These are phyloP conservation scores for Phalacrocorax carbo DNA, from an alignment of 2,113 vertebrate species.

Conservation along the genomic window DNA sequence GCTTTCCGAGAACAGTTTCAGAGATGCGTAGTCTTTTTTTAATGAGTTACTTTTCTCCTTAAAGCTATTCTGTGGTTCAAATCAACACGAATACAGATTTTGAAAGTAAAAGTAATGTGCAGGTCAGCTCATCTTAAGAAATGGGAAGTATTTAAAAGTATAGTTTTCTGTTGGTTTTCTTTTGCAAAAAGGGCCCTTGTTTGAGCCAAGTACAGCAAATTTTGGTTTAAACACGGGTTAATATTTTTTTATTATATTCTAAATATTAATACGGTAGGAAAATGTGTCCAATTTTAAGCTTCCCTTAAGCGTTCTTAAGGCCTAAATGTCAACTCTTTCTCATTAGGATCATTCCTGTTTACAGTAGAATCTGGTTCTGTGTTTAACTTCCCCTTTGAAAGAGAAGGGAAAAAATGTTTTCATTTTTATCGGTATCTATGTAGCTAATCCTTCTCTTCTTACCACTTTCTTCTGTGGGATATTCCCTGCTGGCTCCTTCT, in stretches of 20 bases:
- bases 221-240: not conserved
- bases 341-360: not conserved
- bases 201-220: not conserved
- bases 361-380: not conserved
- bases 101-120: not conserved
- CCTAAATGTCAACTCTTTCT: not conserved
- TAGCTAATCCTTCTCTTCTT: not conserved
- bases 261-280: not conserved
- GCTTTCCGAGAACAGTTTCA: not conserved
- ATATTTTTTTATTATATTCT: not conserved
- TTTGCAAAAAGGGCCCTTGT: not conserved
- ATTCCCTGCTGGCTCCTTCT: conserved; percentile 61
- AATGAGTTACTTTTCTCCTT: not conserved
- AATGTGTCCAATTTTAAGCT: not conserved
- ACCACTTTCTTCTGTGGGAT: not conserved
- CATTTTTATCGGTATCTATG: not conserved
- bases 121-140: not conserved
- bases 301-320: not conserved
- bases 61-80: not conserved
- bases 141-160: not conserved
- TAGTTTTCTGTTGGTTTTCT: not conserved
- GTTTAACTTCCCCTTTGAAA: not conserved
- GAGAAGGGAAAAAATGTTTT: not conserved
- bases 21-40: not conserved
- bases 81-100: not conserved